phyloP scores from a whole-genome alignment of 2,888 invertebrate species.

The Tiliacea aurago region DNA sequence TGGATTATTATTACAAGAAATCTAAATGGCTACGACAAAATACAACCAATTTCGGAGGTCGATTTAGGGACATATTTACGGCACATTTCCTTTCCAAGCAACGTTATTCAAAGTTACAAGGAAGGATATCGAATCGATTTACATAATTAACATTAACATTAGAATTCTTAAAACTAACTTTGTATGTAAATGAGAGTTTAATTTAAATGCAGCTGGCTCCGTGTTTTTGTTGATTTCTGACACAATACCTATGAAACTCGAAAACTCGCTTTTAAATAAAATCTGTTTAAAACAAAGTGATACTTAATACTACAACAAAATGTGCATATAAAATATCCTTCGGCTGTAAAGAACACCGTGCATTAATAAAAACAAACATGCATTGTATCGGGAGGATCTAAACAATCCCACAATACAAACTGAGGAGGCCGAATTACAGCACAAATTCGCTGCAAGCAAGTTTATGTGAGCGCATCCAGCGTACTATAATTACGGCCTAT shows the following conservation, averaged over 20 bases:
- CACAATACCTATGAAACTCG: conserved; percentile 56
- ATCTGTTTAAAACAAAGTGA: conserved; percentile 49
- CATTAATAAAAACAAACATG: conserved; percentile 72
- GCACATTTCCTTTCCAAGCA: conserved; percentile 74
- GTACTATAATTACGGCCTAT: conserved; percentile 88
- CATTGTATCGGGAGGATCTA: conserved; percentile 70
- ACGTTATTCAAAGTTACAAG: conserved; percentile 73
- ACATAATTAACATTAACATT: conserved; percentile 86
- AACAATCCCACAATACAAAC: conserved; percentile 83
- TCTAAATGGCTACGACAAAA: conserved; percentile 55
- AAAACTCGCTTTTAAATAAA: conserved; percentile 47
- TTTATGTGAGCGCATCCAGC: conserved; percentile 74
- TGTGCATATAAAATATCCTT: conserved; percentile 59
- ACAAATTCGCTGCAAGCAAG: conserved; percentile 83
- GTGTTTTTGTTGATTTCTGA: conserved; percentile 67
- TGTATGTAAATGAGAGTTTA: conserved; percentile 83
- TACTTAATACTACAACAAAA: conserved; percentile 56
- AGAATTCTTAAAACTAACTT: conserved; percentile 80
- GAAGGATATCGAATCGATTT: conserved; percentile 85
- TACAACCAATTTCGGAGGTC: conserved; percentile 49
- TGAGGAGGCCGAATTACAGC: conserved; percentile 76
- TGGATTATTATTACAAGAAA: conserved; percentile 60
- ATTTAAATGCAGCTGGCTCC: conserved; percentile 80
- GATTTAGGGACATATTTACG: conserved; percentile 65
- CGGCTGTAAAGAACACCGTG: conserved; percentile 53